Evolutionary conservation across 2,113 vertebrate genomes (phyloP).

Genomic region (Eudyptes chrysolophus): DNA sequence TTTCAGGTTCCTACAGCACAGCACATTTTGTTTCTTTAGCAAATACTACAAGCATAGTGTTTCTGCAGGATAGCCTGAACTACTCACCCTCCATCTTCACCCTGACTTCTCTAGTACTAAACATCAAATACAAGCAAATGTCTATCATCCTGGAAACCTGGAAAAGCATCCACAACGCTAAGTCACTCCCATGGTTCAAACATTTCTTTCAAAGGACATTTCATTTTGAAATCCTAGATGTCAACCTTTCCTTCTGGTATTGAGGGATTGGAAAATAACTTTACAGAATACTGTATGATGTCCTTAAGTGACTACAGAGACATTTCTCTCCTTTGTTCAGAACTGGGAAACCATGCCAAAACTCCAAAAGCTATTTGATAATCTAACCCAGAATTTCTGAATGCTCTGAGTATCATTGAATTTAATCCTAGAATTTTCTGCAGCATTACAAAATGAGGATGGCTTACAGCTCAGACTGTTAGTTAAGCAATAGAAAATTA

Average conservation of each 20-base stretch:
- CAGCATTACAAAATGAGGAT: neutral
- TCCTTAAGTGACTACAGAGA: neutral
- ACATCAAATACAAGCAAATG: neutral
- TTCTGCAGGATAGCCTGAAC: neutral
- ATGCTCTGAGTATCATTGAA: neutral
- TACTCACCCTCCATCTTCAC: neutral
- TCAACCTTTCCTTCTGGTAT: neutral
- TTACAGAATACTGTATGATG: neutral
- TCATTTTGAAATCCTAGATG: neutral
- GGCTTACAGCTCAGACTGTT: neutral
- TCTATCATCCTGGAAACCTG: neutral
- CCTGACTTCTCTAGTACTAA: neutral
- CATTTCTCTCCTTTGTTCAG: neutral
- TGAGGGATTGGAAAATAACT: neutral
- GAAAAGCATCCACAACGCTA: accelerated
- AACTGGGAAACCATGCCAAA: neutral
- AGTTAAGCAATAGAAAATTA: neutral
- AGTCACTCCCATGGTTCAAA: neutral
- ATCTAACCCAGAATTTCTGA: neutral
- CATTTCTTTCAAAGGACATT: neutral
- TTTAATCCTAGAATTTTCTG: neutral
- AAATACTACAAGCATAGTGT: neutral
- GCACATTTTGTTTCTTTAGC: neutral
- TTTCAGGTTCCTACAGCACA: neutral
- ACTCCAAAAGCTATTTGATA: neutral